Evolutionary conservation across 2,797 vertebrate species (phyloP), one percentile per base, ranked within the genome.

Genomic region (Typhlichthys eigenmanni): DNA sequence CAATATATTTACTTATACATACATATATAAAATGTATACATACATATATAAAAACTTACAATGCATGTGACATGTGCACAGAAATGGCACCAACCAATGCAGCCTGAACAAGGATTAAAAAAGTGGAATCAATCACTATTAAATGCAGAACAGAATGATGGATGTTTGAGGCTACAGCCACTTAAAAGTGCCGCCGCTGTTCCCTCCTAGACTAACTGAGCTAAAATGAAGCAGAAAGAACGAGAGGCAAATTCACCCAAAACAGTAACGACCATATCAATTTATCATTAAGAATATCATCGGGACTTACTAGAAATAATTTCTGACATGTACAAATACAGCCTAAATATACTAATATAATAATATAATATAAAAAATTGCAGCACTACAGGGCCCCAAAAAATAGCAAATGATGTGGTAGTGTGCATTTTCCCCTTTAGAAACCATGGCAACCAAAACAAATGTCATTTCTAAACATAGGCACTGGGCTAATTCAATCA

Each of bases 91-190:
- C 12, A 50, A 64, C n/a, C 4, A 48, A 48, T 48, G 68, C 53
- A n/a, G 78, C 49, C 82, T 78, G 72, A 83, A 85, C 83, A 68
- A 63, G 9, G 55, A 38, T 14, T 19, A 56, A 47, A 50, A 48
- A 62, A 49, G 66, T 67, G 69, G 76, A 80, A 84, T 76, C 66
- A 43, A 58, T 83, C 71, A 71, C 47, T 59, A 59, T 72, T 67
- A 43, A 51, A 61, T 48, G 53, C 58, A 56, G n/a, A 66, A 46
- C 48, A 5, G 29, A 17, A 54, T 68, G 72, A 85, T 56, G 56
- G 73, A 77, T 70, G 77, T 16, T 17, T 52, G 69, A 51, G 45
- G 47, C 47, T 38, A 48, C 47, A 48, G 47, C 7, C 12, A 13
- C 47, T n/a, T 12, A n/a, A 12, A 48, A 13, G 47, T 12, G 12